Evolutionary conservation across 2,888 invertebrate genomes (phyloP).

Genomic region (Diaprepes abbreviatus): DNA sequence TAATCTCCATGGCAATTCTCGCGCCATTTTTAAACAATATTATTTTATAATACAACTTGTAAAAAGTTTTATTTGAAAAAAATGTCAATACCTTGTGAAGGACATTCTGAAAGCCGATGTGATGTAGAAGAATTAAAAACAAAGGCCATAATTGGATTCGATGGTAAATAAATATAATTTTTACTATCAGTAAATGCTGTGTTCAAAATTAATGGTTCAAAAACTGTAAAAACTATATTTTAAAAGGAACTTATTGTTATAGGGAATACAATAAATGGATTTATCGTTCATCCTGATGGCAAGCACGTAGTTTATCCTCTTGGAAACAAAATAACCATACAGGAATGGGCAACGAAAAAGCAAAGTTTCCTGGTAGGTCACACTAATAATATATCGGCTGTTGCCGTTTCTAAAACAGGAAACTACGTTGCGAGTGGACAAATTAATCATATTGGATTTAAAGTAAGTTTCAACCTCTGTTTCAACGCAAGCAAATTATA

Average conservation of each 20-base stretch:
- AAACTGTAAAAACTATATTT: background rate
- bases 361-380: slow-evolving; percentile 86
- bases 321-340: slow-evolving; percentile 83
- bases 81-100: slow-evolving; percentile 33
- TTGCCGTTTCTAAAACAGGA: slow-evolving; percentile 82
- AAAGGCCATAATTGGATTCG: slow-evolving; percentile 84
- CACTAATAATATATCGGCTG: slow-evolving; percentile 82
- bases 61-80: slow-evolving; percentile 12
- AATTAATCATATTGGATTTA: slow-evolving; percentile 91
- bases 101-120: slow-evolving; percentile 56
- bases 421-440: slow-evolving; percentile 91
- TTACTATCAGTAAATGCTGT: background rate
- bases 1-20: background rate
- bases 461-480: slow-evolving; percentile 69
- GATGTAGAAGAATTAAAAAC: slow-evolving; percentile 76
- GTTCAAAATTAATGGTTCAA: no score
- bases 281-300: slow-evolving; percentile 81
- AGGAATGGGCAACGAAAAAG: slow-evolving; percentile 77
- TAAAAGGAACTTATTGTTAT: background rate
- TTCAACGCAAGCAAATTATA: no score
- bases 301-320: slow-evolving; percentile 81
- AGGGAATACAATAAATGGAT: slow-evolving; percentile 70
- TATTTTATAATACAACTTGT: background rate
- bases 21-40: slow-evolving; percentile 20
- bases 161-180: slow-evolving; percentile 71